Percentiles rank a stretch among this genome's conserved stretches.
These are phyloP conservation scores for Doryteuthis pealeii DNA, from an alignment of 1,140 invertebrate species.

Conservation along the genomic window DNA sequence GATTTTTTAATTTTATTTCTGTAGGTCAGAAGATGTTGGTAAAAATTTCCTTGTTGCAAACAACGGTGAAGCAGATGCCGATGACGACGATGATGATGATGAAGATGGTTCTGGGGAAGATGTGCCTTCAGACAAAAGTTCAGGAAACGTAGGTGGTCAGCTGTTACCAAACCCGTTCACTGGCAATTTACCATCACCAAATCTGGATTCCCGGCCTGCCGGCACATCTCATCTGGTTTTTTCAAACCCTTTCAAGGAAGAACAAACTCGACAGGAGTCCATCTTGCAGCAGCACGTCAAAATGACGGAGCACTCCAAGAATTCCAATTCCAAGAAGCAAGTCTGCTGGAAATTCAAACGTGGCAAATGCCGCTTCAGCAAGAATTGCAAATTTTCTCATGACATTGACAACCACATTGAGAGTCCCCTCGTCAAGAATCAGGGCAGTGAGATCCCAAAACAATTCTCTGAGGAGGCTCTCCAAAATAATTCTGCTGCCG, in stretches of 20 bases:
- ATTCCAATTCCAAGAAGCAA: constrained; percentile 79
- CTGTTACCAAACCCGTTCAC: constrained; percentile 36
- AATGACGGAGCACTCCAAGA: constrained; percentile 75
- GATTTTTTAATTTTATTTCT: no score
- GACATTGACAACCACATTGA: constrained; percentile 70
- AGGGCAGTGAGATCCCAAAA: not conserved
- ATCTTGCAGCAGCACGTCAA: constrained; percentile 91
- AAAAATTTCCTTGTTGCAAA: not conserved
- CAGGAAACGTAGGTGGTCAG: not conserved
- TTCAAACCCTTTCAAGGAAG: constrained; percentile 84
- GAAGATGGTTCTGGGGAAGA: not conserved
- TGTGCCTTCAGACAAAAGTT: not conserved
- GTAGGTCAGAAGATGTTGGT: not conserved
- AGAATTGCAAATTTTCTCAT: constrained; percentile 90
- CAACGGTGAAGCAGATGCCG: not conserved
- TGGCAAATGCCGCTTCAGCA: constrained; percentile 85
- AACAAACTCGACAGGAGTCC: constrained; percentile 82
- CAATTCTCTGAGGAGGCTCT: not conserved
- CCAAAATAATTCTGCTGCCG: not conserved
- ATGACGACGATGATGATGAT: not conserved
- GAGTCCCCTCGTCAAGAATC: not conserved
- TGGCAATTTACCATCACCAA: constrained; percentile 29
- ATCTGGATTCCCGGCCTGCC: constrained; percentile 10
- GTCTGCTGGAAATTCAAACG: constrained; percentile 93
- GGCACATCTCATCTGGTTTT: constrained; percentile 71